Evolutionary conservation across 2,797 vertebrate genomes (phyloP).

Genomic region (Sarcoramphus papa): DNA sequence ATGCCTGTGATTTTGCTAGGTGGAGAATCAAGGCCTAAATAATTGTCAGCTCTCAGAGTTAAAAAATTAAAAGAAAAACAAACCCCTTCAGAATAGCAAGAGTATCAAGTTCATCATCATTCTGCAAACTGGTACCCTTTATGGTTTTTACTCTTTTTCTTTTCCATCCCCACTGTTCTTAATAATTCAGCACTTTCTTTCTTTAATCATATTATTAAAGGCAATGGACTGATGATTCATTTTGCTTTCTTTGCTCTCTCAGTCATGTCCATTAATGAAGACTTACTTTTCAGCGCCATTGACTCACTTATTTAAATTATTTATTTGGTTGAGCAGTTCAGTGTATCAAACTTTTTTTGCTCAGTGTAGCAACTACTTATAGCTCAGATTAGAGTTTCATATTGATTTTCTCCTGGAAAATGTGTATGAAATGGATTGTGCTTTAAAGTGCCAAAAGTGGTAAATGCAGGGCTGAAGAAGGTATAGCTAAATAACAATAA

Average conservation of each 20-base stretch:
- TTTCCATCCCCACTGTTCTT: slow-evolving; percentile 2
- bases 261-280: slow-evolving; percentile 59
- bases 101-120: background rate
- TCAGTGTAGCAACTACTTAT: background rate
- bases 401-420: slow-evolving; percentile 45
- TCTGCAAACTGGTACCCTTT: background rate
- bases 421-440: slow-evolving; percentile 19
- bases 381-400: slow-evolving; percentile 24
- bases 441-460: slow-evolving; percentile 10
- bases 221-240: slow-evolving; percentile 48
- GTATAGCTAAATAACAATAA: background rate
- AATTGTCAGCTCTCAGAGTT: background rate
- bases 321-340: slow-evolving; percentile 52
- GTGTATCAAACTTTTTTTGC: slow-evolving; percentile 39
- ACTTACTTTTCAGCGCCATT: slow-evolving; percentile 37
- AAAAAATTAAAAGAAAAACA: background rate
- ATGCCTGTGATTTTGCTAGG: background rate
- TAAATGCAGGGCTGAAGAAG: background rate
- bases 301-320: slow-evolving; percentile 60
- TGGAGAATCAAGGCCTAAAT: background rate
- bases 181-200: slow-evolving; percentile 57
- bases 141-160: slow-evolving; percentile 15
- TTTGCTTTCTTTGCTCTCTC: slow-evolving; percentile 54
- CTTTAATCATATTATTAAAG: slow-evolving; percentile 63
- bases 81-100: background rate